A percentile compares a stretch with the other conserved stretches of the same genome.
phyloP scores from a whole-genome alignment of 2,797 vertebrate genomes.

The Zenarchopterus dispar region DNA sequence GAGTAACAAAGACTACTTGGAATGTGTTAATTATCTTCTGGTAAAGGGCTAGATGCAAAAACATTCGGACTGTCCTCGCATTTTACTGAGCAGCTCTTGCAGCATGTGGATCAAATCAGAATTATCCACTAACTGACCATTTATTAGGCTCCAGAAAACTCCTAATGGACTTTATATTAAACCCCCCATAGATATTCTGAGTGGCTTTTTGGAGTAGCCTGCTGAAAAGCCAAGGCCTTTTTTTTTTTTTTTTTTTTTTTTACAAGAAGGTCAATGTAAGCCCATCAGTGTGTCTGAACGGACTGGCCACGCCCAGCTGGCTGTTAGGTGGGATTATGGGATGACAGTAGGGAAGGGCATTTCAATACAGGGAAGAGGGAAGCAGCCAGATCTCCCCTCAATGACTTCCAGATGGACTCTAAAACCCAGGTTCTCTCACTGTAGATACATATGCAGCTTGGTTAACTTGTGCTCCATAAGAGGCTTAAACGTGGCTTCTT shows the following conservation, averaged over 20 bases:
- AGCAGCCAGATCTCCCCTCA: constrained; percentile 81
- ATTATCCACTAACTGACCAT: constrained; percentile 98
- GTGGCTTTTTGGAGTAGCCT: constrained; percentile 89
- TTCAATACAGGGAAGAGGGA: constrained; percentile 80
- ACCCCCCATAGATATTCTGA: constrained; percentile 94
- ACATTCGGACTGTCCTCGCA: constrained; percentile 25
- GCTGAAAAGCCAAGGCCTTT: constrained; percentile 80
- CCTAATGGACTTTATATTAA: constrained; percentile 99
- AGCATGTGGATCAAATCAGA: constrained; percentile 99
- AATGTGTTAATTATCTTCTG: constrained; percentile 40
- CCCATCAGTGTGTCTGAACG: constrained; percentile 81
- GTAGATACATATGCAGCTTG: constrained; percentile 67
- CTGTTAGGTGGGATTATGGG: constrained; percentile 86
- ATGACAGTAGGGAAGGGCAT: constrained; percentile 85
- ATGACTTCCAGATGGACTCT: constrained; percentile 91
- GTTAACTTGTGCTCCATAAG: constrained; percentile 61
- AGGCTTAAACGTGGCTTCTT: constrained; percentile 74
- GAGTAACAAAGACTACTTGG: constrained; percentile 28
- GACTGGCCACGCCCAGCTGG: constrained; percentile 78
- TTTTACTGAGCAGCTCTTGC: constrained; percentile 81
- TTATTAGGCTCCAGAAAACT: constrained; percentile 93
- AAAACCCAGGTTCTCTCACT: constrained; percentile 70
- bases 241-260: constrained; percentile 78
- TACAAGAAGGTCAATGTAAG: constrained; percentile 96
- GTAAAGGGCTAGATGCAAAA: constrained; percentile 21